A percentile compares a stretch with the other conserved stretches of the same genome.
Conservation (phyloP, 2,797 vertebrate genomes). For the Vespertilio murinus region DNA sequence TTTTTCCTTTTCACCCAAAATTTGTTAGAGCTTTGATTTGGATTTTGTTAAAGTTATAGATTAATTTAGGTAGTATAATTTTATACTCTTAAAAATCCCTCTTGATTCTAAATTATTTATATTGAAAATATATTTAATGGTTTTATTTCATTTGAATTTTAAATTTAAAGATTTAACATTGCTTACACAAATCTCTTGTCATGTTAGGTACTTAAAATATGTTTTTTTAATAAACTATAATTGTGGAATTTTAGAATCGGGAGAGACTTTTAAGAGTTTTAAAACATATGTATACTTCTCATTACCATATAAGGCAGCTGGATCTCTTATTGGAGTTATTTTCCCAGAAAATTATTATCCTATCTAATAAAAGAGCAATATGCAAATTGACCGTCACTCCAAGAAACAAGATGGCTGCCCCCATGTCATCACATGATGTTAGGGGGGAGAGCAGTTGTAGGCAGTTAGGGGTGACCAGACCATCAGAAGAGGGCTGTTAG, state of each 20-base stretch:
- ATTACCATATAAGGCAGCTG: neutral
- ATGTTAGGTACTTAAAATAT: neutral
- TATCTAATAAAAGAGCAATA: too few species aligned
- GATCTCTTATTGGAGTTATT: neutral
- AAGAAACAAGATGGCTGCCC: too few species aligned
- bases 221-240: neutral
- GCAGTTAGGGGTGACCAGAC: too few species aligned
- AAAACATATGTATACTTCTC: neutral
- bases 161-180: constrained; percentile 39
- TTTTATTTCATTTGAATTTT: neutral
- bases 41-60: constrained; percentile 16
- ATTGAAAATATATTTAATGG: constrained; percentile 40
- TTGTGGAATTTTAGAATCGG: constrained; percentile 8
- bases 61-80: constrained; percentile 26
- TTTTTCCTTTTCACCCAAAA: neutral
- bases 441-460: too few species aligned
- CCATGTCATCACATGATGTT: too few species aligned
- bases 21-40: constrained; percentile 13
- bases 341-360: constrained; percentile 37
- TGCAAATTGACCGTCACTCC: too few species aligned
- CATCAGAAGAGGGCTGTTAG: too few species aligned
- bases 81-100: neutral
- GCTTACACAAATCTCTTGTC: neutral
- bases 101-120: constrained; percentile 24
- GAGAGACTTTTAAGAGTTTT: constrained; percentile 25